Percentiles rank a stretch among this genome's conserved stretches.
Conservation (phyloP, 2,797 vertebrate species). For the Clamator glandarius region DNA sequence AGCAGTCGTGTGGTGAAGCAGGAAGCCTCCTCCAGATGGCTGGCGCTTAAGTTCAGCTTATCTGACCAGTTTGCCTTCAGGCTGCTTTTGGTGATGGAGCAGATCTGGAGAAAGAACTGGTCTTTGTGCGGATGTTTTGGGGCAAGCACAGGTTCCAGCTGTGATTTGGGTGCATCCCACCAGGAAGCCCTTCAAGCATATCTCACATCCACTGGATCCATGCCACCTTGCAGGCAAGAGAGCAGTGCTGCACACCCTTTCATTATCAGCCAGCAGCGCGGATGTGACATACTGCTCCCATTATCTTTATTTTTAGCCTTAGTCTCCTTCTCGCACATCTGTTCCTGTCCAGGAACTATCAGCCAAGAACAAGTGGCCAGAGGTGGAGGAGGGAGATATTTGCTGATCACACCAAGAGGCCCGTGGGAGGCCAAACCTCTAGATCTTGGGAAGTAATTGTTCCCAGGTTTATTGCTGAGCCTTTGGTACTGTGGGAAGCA, state of each 20-base stretch:
- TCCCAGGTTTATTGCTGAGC: background rate
- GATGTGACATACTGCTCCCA: background rate
- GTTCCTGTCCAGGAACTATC: background rate
- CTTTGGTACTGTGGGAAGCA: background rate
- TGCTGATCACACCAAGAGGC: background rate
- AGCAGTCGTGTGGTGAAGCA: background rate
- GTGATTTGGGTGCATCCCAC: background rate
- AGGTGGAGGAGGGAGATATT: background rate
- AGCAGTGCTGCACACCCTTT: background rate
- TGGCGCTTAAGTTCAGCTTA: background rate
- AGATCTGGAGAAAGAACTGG: background rate
- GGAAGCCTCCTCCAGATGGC: background rate
- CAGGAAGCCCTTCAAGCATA: background rate
- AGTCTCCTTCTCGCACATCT: constrained; percentile 32
- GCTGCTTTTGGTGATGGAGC: background rate
- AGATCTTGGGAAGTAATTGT: background rate
- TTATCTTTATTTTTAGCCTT: constrained; percentile 34
- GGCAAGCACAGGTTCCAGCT: background rate
- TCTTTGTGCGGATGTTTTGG: background rate
- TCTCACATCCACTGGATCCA: background rate
- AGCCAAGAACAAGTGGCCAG: constrained; percentile 1
- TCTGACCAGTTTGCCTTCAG: background rate
- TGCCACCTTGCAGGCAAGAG: background rate
- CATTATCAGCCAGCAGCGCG: background rate
- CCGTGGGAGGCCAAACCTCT: background rate